A percentile compares a stretch with the other conserved stretches of the same genome.
Conservation (phyloP, 2,888 invertebrate genomes). For the Shargacucullia verbasci region DNA sequence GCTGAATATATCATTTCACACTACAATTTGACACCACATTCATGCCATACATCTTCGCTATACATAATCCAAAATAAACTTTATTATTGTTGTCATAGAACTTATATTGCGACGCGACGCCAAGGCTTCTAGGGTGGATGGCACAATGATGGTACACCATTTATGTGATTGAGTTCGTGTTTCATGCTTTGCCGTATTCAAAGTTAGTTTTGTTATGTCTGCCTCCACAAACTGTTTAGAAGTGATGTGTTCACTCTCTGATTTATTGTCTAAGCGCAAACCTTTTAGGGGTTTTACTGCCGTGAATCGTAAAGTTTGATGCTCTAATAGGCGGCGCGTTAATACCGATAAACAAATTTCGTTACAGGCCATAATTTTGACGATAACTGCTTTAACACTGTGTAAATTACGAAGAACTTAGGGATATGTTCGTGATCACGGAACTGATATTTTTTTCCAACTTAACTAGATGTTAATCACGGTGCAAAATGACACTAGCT, state of each 20-base stretch:
- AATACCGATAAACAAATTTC: conserved; percentile 66
- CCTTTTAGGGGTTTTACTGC: conserved; percentile 63
- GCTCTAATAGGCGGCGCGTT: conserved; percentile 71
- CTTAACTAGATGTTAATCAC: conserved; percentile 11
- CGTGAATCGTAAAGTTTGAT: conserved; percentile 64
- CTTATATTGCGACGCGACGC: conserved; percentile 36
- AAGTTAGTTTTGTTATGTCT: conserved; percentile 77
- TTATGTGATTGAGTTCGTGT: conserved; percentile 78
- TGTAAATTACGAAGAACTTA: conserved; percentile 45
- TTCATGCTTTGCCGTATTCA: conserved; percentile 66
- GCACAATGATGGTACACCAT: conserved; percentile 68
- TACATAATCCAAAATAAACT: conserved; percentile 63
- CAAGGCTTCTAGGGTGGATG: conserved; percentile 57
- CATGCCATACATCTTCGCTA: conserved; percentile 58
- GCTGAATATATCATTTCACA: conserved; percentile 84
- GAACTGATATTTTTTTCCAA: conserved; percentile 2
- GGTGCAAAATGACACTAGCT: not conserved
- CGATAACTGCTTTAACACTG: conserved; percentile 55
- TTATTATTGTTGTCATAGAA: conserved; percentile 54
- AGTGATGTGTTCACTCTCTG: conserved; percentile 65
- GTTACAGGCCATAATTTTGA: conserved; percentile 53
- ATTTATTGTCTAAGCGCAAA: conserved; percentile 70
- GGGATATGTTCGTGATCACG: conserved; percentile 19
- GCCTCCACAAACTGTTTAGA: conserved; percentile 65
- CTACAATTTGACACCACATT: conserved; percentile 80